Evolutionary conservation across 1,140 invertebrate species (phyloP).

Genomic region (Drosophila sp.): DNA sequence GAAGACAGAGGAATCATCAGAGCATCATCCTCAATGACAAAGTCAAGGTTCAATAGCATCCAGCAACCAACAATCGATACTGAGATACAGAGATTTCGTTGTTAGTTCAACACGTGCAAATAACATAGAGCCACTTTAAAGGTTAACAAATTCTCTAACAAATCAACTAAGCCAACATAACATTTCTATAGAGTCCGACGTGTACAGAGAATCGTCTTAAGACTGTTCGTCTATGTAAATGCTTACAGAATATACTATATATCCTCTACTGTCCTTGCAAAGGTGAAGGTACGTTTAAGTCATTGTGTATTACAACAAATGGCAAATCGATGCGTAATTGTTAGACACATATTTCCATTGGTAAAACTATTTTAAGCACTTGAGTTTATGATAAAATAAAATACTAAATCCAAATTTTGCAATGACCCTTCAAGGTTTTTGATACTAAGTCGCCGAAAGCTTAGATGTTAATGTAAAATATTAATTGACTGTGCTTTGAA

Average conservation of each 20-base stretch:
- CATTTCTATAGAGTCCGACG: background rate
- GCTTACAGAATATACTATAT: constrained; percentile 1
- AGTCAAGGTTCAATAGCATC: constrained; percentile 59
- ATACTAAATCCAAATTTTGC: background rate
- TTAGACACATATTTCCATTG: background rate
- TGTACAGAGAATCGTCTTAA: background rate
- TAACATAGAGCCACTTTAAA: constrained; percentile 6
- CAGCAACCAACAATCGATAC: constrained; percentile 40
- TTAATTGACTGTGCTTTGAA: no score
- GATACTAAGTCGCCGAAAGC: no score
- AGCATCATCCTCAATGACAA: constrained; percentile 32
- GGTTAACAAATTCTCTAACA: constrained; percentile 6
- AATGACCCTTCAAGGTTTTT: background rate
- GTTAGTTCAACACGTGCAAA: background rate
- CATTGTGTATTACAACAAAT: background rate
- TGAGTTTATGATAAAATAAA: background rate
- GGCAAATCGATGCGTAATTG: constrained; percentile 7
- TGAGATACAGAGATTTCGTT: constrained; percentile 3
- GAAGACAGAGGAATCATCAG: constrained; percentile 18
- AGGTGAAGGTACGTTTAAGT: constrained; percentile 16
- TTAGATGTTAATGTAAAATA: no score
- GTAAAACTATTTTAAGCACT: no score
- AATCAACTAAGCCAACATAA: constrained; percentile 5
- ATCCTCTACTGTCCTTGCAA: background rate
- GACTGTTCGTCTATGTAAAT: background rate